These are phyloP conservation scores for Aphidoletes aphidimyza DNA, from an alignment of 2,888 invertebrate genomes.

Conservation along the genomic window DNA sequence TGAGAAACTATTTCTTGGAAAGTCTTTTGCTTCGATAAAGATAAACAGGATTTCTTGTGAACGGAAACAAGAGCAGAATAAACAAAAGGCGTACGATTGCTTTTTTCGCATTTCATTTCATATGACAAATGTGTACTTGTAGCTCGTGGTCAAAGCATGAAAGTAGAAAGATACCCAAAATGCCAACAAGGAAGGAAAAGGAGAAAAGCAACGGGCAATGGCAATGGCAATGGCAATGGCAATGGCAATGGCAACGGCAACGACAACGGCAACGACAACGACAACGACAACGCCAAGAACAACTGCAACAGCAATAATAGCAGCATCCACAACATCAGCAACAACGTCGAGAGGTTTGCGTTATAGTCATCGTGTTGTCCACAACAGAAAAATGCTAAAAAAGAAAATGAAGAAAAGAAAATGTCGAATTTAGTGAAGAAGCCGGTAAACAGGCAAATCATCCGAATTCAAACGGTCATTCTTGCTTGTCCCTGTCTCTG, in stretches of 20 bases:
- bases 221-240: too few species aligned
- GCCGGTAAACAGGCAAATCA: constrained; percentile 23
- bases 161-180: too few species aligned
- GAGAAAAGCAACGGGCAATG: too few species aligned
- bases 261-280: too few species aligned
- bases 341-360: neutral
- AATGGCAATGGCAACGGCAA: too few species aligned
- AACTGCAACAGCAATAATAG: too few species aligned
- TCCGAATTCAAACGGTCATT: neutral
- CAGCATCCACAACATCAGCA: too few species aligned
- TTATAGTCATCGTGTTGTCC: neutral
- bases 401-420: neutral
- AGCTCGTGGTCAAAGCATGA: neutral
- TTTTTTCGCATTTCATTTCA: constrained; percentile 20
- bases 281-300: too few species aligned
- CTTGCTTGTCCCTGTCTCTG: too few species aligned
- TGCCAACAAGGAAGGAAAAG: too few species aligned
- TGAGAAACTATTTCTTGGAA: neutral
- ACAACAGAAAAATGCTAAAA: neutral
- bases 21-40: constrained; percentile 13
- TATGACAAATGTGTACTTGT: neutral
- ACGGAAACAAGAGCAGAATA: constrained; percentile 30
- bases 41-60: constrained; percentile 29
- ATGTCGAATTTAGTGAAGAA: neutral
- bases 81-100: constrained; percentile 1